Base-by-base conservation (phyloP, 2,797 vertebrate species). In the Coranthus polyacanthus region DNA sequence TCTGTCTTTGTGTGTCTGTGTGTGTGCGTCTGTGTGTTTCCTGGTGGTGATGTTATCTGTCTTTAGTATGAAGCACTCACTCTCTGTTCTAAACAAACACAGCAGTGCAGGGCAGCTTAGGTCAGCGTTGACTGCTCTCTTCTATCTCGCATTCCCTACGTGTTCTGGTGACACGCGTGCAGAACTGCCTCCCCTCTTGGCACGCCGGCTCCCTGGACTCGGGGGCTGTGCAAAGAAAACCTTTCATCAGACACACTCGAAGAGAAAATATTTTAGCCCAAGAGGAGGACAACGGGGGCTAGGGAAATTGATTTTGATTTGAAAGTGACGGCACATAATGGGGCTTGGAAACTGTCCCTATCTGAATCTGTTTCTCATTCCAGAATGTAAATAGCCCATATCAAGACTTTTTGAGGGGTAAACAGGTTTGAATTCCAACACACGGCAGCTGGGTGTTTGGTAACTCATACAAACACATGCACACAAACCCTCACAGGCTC, bases 221-320 rank as follows among this genome's bases (percentile, higher is more conserved):
- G 39, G 57, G 72, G 78, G 67, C 75, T 61, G 69, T 64, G 61
- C 65, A 56, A 62, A 82, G 75, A 88, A 87, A 89, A 81, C 58
- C 83, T 86, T 90, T 90, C 83, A 90, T 84, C 75, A 84, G 75
- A 77, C 78, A 82, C 61, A 84, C 77, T 88, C 41, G 4, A 82
- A 81, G 70, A 81, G 69, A 85, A 78, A 84, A 87, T 85, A 79
- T 87, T 88, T 88, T 57, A 83, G 56, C 47, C 83, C 50, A 58
- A 47, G 68, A 85, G 68, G 57, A 89, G 67, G 85, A 89, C 75
- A 90, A 85, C 83, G 65, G 75, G 79, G 62, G 75, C 68, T 36
- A 12, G 45, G 68, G 70, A 81, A 87, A 91, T 88, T 85, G 82
- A 91, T 92, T 89, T 91, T 77, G 79, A 90, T 90, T 89, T 82